phyloP scores from a whole-genome alignment of 2,113 vertebrate species.

The Eurystomus gularis region DNA sequence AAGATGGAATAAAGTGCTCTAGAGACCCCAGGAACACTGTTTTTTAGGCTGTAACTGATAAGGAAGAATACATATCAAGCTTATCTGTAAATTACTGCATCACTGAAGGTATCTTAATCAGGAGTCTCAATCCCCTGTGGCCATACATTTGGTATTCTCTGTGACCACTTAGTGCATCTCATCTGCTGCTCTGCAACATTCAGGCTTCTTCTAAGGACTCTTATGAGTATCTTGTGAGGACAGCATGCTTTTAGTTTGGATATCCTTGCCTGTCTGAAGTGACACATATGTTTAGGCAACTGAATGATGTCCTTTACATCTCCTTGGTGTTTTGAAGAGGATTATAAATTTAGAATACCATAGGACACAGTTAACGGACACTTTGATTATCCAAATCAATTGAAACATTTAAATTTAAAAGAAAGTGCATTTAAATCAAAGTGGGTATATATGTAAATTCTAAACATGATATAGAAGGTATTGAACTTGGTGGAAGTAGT shows the following conservation, averaged over 20 bases:
- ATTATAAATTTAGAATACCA: neutral
- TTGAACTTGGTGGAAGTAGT: neutral
- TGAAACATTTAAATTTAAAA: neutral
- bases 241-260: neutral
- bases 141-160: neutral
- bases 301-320: neutral
- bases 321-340: neutral
- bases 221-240: neutral
- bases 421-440: neutral
- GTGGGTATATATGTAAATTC: neutral
- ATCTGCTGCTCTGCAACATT: neutral
- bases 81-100: neutral
- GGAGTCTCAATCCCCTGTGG: neutral
- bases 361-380: neutral
- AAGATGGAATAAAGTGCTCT: neutral
- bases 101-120: neutral
- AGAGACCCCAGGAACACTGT: neutral
- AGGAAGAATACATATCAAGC: neutral
- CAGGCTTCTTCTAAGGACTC: neutral
- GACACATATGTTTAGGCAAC: neutral
- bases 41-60: neutral
- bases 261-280: neutral
- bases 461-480: neutral
- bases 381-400: neutral
- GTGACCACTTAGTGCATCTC: accelerated